These are phyloP conservation scores for Pseudoips prasinana DNA, from an alignment of 2,888 invertebrate species.

Conservation along the genomic window DNA sequence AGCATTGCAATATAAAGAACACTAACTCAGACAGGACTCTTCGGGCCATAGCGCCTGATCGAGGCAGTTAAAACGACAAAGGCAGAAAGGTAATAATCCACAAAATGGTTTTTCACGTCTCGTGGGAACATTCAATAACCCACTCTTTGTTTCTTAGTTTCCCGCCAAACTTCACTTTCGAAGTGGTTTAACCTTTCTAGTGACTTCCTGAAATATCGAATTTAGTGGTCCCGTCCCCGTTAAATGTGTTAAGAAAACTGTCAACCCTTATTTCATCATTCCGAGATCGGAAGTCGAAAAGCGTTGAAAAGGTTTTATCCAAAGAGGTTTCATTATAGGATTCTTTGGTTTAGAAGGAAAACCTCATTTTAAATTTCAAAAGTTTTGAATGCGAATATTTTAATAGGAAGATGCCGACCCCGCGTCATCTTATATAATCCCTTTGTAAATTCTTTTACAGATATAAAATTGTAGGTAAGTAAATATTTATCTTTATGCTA, in stretches of 20 bases:
- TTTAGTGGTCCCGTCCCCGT: constrained; percentile 12
- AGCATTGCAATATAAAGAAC: no score
- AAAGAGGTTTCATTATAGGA: constrained; percentile 47
- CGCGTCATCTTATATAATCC: constrained; percentile 27
- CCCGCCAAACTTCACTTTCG: no score
- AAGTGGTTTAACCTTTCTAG: no score
- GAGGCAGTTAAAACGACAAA: no score
- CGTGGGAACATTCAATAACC: no score
- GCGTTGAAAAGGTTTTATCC: constrained; percentile 36
- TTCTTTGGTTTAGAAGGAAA: constrained; percentile 42
- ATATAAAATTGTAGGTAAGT: constrained; percentile 4
- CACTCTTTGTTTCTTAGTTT: no score
- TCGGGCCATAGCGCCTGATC: no score
- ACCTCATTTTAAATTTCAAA: constrained; percentile 42
- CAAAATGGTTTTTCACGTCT: no score
- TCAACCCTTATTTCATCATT: constrained; percentile 39
- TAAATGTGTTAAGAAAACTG: constrained; percentile 33
- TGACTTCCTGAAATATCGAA: background rate
- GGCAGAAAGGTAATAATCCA: background rate
- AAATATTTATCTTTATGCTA: constrained; percentile 6
- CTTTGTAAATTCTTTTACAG: constrained; percentile 15
- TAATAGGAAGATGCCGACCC: constrained; percentile 28
- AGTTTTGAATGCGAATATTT: constrained; percentile 39
- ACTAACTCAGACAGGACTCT: no score
- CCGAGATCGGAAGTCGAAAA: constrained; percentile 38